Base-by-base conservation (phyloP, 2,888 invertebrate genomes). In the Anarsia innoxiella region DNA sequence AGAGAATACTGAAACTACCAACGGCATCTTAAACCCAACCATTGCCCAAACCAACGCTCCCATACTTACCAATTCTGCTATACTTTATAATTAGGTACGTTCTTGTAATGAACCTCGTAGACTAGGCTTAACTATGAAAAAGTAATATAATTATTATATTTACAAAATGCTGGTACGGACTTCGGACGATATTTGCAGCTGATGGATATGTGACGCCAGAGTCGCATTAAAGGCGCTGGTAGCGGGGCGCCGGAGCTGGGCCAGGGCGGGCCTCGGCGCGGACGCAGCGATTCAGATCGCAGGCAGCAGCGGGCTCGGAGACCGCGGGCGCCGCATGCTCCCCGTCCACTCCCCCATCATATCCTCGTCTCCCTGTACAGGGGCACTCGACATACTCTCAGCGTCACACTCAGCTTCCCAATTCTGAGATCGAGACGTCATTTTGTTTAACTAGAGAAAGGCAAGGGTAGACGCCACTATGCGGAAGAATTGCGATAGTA, bases 361-460 rank as follows among this genome's bases (percentile, higher is more conserved):
- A 87, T 87, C 83, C 86, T 87, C 86, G 87, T 87, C 85, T 87
- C 87, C 87, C 87, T 87, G 82, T 72, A 83, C 83, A 83, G 76
- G 82, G 60, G 79, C 72, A 84, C 83, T 82, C 82, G 83, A 84
- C 82, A 83, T 84, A 83, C 82, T 82, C 80, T 83, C 83, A 76
- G 78, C 82, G 58, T 82, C 82, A 79, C 73, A 82, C 74, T 76
- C 78, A 80, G 80, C 78, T 75, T 82, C 82, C 80, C 79, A 82
- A 78, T 74, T 82, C 82, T 83, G 83, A 80, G 80, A 78, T 70
- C 78, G 82, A 82, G 79, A 79, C 72, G 71, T 76, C 60, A 67
- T 66, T 66, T 73, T 66, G 71, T 79, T 76, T 71, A 73, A 75
- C 71, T 69, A 62, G 59, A 65, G 66, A 58, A 60, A 66, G 66